Conservation (phyloP, 2,888 invertebrate genomes). For the Coelopa pilipes region DNA sequence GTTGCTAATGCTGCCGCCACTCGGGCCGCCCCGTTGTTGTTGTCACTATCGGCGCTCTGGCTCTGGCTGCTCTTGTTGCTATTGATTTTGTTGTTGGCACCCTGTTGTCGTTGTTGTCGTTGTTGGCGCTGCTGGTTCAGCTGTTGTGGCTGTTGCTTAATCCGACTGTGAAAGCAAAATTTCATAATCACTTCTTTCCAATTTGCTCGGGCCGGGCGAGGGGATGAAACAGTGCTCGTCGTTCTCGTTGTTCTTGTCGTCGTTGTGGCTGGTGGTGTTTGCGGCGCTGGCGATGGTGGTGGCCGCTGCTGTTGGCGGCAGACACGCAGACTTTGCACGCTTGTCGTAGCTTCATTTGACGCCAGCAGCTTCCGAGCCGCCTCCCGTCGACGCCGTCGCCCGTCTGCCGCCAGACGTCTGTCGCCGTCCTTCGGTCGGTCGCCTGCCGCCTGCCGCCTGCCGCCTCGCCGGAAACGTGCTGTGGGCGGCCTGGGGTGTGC, state of each 20-base stretch:
- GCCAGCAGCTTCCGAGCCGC: not conserved
- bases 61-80: too few species aligned
- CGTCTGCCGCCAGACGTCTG: constrained; percentile 1
- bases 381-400: not conserved
- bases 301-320: constrained; percentile 16
- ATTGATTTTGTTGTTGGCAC: too few species aligned
- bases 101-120: too few species aligned
- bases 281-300: constrained; percentile 12
- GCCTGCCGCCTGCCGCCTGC: too few species aligned
- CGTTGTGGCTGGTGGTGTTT: not conserved
- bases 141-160: constrained; percentile 29
- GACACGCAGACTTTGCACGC: constrained; percentile 5
- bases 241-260: constrained; percentile 11
- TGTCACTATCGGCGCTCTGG: not conserved
- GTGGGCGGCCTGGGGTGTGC: too few species aligned
- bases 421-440: too few species aligned
- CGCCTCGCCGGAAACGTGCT: too few species aligned
- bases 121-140: not conserved
- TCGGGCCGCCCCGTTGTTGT: not conserved
- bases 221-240: not conserved
- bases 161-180: constrained; percentile 13
- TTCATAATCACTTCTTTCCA: constrained; percentile 34
- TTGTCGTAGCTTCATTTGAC: too few species aligned
- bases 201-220: not conserved
- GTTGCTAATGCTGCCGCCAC: constrained; percentile 27